These are phyloP conservation scores for Oryctes rhinoceros DNA, from an alignment of 1,140 invertebrate species.

Conservation along the genomic window DNA sequence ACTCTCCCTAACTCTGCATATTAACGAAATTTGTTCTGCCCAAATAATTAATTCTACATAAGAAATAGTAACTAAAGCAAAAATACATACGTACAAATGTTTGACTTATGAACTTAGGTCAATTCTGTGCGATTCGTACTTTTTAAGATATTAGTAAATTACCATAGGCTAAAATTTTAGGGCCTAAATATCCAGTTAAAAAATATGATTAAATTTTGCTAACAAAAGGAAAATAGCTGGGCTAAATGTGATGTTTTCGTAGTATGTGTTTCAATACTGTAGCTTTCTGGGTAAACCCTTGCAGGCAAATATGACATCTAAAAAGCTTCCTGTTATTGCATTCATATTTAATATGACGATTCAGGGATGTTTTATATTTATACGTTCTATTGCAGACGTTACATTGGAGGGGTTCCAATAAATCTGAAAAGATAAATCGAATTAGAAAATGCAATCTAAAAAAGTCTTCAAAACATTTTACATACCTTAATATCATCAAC, in stretches of 20 bases:
- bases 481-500: neutral
- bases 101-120: too few relatives aligned
- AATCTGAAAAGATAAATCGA: slow-evolving; percentile 29
- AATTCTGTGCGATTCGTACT: too few relatives aligned
- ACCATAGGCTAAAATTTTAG: too few relatives aligned
- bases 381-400: slow-evolving; percentile 79
- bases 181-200: too few relatives aligned
- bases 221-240: too few relatives aligned
- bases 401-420: slow-evolving; percentile 58
- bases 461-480: neutral
- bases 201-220: too few relatives aligned
- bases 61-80: too few relatives aligned
- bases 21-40: too few relatives aligned
- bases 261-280: slow-evolving; percentile 35
- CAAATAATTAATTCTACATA: too few relatives aligned
- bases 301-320: slow-evolving; percentile 22
- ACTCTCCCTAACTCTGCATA: too few relatives aligned
- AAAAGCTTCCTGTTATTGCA: slow-evolving; percentile 41
- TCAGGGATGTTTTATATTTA: slow-evolving; percentile 79
- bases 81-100: too few relatives aligned
- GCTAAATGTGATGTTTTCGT: slow-evolving; percentile 11
- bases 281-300: slow-evolving; percentile 39
- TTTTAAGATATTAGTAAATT: too few relatives aligned
- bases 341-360: slow-evolving; percentile 42
- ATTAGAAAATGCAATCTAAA: slow-evolving; percentile 9